These are phyloP conservation scores for Telmatherina bonti DNA, from an alignment of 2,797 vertebrate species.

Conservation along the genomic window DNA sequence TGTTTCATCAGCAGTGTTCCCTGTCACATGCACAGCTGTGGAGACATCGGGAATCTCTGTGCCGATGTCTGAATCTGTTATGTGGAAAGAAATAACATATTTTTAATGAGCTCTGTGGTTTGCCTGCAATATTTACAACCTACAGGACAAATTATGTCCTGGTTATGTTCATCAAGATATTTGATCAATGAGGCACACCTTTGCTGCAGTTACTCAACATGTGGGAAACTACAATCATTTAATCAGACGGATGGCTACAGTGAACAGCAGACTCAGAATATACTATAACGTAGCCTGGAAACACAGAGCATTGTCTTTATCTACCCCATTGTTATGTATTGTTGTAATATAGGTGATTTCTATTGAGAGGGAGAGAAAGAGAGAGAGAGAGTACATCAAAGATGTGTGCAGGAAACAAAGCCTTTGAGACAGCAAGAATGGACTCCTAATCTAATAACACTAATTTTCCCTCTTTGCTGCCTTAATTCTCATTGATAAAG, in stretches of 20 bases:
- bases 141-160: too few species aligned
- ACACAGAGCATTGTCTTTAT: background rate
- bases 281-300: background rate
- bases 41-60: too few species aligned
- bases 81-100: too few species aligned
- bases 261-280: background rate
- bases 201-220: background rate
- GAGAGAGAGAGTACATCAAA: constrained; percentile 9
- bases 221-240: background rate
- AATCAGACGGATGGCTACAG: background rate
- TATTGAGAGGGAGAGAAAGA: background rate
- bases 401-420: constrained; percentile 26
- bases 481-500: constrained; percentile 31
- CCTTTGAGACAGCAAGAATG: constrained; percentile 18
- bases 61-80: too few species aligned
- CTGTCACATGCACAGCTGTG: too few species aligned
- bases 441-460: constrained; percentile 46
- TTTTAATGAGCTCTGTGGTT: too few species aligned
- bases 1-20: too few species aligned
- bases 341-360: constrained; percentile 3
- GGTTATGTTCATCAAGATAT: background rate
- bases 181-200: background rate
- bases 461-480: constrained; percentile 21
- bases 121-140: too few species aligned
- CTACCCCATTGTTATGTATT: background rate